Evolutionary conservation across 2,797 vertebrate species (phyloP).

Genomic region (Microchirus variegatus): DNA sequence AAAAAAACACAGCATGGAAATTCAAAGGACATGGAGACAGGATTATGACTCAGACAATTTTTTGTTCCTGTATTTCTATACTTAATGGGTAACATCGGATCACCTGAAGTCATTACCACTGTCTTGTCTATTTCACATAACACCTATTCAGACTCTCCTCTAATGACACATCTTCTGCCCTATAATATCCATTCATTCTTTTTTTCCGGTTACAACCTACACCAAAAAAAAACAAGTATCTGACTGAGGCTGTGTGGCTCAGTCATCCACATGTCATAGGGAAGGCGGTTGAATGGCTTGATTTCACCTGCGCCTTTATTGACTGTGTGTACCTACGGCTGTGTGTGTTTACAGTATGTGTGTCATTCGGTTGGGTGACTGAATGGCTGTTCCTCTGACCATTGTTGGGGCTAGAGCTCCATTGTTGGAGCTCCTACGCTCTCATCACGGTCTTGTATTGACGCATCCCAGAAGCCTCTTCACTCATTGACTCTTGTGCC

Average conservation of each 20-base stretch:
- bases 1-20: too few species aligned
- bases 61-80: too few species aligned
- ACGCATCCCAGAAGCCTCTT: slow-evolving; percentile 83
- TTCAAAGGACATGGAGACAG: too few species aligned
- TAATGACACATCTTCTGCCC: slow-evolving; percentile 32
- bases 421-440: slow-evolving; percentile 72
- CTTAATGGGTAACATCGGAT: background rate
- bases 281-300: slow-evolving; percentile 45
- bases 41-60: too few species aligned
- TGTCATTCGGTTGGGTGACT: slow-evolving; percentile 42
- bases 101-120: too few species aligned
- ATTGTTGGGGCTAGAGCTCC: slow-evolving; percentile 63
- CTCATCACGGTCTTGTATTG: slow-evolving; percentile 72
- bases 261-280: slow-evolving; percentile 40
- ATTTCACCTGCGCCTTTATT: slow-evolving; percentile 68
- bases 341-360: slow-evolving; percentile 20
- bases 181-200: slow-evolving; percentile 23
- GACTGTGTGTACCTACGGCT: slow-evolving; percentile 46
- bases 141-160: slow-evolving; percentile 1
- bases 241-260: slow-evolving; percentile 36
- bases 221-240: slow-evolving; percentile 20
- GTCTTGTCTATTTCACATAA: too few species aligned
- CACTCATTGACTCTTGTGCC: slow-evolving; percentile 84
- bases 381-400: slow-evolving; percentile 63
- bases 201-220: slow-evolving; percentile 27